These are phyloP conservation scores for Cladopsammia gracilis DNA, from an alignment of 64 coral and sea anemone species.

Conservation along the genomic window DNA sequence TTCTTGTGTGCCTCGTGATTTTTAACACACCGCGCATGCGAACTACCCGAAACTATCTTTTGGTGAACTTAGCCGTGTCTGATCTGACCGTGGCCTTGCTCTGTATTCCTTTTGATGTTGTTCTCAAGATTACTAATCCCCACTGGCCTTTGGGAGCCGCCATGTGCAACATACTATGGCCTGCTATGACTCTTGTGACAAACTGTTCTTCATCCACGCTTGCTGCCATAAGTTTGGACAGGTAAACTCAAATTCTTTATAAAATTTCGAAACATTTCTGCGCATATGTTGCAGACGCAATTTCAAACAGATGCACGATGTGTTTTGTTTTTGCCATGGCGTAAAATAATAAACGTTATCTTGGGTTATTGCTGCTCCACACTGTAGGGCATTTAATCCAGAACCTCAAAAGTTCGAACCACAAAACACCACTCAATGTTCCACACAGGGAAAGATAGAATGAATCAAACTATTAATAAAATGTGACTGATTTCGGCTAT, in stretches of 20 bases:
- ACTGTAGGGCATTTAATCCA: too few species aligned
- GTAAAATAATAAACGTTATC: too few species aligned
- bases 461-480: too few species aligned
- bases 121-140: conserved; percentile 29
- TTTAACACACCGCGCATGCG: conserved; percentile 69
- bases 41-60: conserved; percentile 62
- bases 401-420: too few species aligned
- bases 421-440: too few species aligned
- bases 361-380: too few species aligned
- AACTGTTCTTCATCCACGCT: conserved; percentile 70
- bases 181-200: conserved; percentile 70
- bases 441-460: too few species aligned
- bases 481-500: too few species aligned
- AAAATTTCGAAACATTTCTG: not conserved
- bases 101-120: conserved; percentile 75
- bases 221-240: conserved; percentile 73
- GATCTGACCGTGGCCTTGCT: conserved; percentile 63
- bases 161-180: conserved; percentile 77
- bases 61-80: conserved; percentile 72
- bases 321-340: too few species aligned
- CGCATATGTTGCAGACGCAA: too few species aligned
- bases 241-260: not conserved
- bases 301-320: too few species aligned
- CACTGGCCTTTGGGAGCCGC: conserved; percentile 53
- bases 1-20: conserved; percentile 67